Conservation (phyloP, 2,113 vertebrate genomes). For the Trematocara variabile region DNA sequence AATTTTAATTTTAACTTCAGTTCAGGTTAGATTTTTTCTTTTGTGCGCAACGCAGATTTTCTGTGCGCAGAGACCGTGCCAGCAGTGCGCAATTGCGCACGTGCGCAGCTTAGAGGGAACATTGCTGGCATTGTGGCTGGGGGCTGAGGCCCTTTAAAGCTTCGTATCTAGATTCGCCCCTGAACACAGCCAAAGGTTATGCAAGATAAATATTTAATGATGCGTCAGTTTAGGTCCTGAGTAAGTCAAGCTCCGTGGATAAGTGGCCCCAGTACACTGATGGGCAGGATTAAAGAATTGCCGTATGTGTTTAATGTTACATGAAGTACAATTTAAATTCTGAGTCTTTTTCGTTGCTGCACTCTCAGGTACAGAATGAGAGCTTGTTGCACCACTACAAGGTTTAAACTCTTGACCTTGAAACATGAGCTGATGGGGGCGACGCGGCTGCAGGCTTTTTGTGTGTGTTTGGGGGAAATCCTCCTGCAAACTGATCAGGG, state of each 20-base stretch:
- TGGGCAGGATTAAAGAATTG: rapidly evolving
- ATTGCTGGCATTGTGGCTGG: rapidly evolving
- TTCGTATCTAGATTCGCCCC: not conserved
- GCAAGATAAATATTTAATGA: not conserved
- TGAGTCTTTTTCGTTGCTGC: not conserved
- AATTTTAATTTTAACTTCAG: too few species aligned
- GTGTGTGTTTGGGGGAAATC: not conserved
- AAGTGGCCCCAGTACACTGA: not conserved
- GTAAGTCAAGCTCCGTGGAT: not conserved
- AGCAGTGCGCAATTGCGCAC: too few species aligned
- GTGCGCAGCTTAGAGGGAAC: too few species aligned
- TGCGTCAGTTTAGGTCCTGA: not conserved
- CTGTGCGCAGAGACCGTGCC: too few species aligned
- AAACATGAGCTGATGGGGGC: not conserved
- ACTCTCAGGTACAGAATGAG: not conserved
- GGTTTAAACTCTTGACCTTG: not conserved
- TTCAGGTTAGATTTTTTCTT: too few species aligned
- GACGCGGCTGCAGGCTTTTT: not conserved
- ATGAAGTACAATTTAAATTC: not conserved
- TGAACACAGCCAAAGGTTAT: not conserved
- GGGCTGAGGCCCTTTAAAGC: not conserved
- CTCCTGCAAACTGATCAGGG: not conserved
- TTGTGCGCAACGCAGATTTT: too few species aligned
- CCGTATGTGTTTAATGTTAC: rapidly evolving
- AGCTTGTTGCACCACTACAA: not conserved